These are phyloP conservation scores for Cetonia aurata DNA, from an alignment of 2,888 invertebrate species.

Conservation along the genomic window DNA sequence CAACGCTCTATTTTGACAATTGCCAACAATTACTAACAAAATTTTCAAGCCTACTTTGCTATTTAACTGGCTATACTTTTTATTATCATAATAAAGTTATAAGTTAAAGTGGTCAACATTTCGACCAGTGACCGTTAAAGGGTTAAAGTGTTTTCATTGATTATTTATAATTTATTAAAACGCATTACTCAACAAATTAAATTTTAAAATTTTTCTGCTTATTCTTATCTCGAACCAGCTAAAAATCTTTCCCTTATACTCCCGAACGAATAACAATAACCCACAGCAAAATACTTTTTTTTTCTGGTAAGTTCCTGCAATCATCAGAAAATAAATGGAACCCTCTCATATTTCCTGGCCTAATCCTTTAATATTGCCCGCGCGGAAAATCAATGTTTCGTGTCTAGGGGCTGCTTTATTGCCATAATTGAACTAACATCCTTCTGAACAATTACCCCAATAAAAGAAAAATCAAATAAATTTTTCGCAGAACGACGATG, in stretches of 20 bases:
- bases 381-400: conserved; percentile 21
- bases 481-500: conserved; percentile 20
- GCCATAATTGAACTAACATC: conserved; percentile 30
- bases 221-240: too few species aligned
- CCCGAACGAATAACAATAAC: background rate
- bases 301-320: background rate
- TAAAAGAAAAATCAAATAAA: conserved; percentile 38
- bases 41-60: too few species aligned
- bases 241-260: background rate
- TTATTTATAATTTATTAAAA: too few species aligned
- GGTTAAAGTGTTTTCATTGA: too few species aligned
- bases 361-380: conserved; percentile 12
- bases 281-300: background rate
- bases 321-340: background rate
- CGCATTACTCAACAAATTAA: too few species aligned
- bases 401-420: conserved; percentile 25
- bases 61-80: too few species aligned
- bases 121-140: too few species aligned
- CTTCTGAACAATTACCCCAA: conserved; percentile 36
- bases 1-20: too few species aligned
- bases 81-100: too few species aligned
- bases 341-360: background rate
- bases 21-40: too few species aligned
- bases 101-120: too few species aligned
- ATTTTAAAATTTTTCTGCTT: too few species aligned